Conservation (phyloP, 2,797 vertebrate genomes). For the Prionace glauca region DNA sequence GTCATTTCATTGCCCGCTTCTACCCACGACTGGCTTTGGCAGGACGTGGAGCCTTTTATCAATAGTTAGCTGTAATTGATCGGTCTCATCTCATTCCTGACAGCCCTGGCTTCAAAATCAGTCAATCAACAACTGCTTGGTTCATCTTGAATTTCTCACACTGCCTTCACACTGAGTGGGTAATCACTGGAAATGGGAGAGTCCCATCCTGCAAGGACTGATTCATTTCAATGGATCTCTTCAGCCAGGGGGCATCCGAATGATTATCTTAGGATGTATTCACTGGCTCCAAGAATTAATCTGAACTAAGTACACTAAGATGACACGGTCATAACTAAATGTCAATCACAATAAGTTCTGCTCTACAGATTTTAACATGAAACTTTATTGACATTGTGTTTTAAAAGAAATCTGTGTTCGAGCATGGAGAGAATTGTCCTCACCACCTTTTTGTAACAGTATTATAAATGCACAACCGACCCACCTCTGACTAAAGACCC, state of each 20-base stretch:
- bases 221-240: neutral
- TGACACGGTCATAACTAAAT: neutral
- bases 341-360: neutral
- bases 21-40: neutral
- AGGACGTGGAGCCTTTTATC: neutral
- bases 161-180: neutral
- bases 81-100: neutral
- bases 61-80: neutral
- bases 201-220: neutral
- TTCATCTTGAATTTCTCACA: neutral
- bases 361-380: neutral
- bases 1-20: too few relatives aligned
- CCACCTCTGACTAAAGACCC: neutral
- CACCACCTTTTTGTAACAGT: neutral
- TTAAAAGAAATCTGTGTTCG: neutral
- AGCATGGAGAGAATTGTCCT: neutral
- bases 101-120: neutral
- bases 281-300: neutral
- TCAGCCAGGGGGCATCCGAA: neutral
- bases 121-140: neutral
- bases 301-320: neutral
- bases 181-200: neutral
- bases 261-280: neutral
- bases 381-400: neutral
- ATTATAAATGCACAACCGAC: neutral